Base-by-base conservation (phyloP, 2,797 vertebrate species). In the Moxostoma hubbsi region DNA sequence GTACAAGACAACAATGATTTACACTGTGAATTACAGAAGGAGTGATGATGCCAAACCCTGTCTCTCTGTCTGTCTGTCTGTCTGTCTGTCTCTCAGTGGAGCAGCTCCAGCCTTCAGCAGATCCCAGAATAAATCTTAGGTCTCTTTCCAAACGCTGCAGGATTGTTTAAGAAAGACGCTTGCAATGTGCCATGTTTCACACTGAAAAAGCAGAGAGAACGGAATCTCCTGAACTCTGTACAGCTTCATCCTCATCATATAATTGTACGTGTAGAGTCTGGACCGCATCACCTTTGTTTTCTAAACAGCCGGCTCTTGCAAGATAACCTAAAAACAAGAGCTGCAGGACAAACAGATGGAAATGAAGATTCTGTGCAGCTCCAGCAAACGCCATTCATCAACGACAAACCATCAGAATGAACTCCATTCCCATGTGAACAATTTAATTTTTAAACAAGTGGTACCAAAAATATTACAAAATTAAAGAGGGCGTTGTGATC, bases 271-370 rank as follows among this genome's bases (percentile, higher is more conserved):
- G 36, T 4, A 36, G 36, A 3, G 36, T 36, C 36, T 36, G 36
- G 36, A 36, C 36, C 36, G 36, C 2, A 36, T 36, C 36, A 36
- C 87, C 90, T 90, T 90, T 82, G 85, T 84, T 87, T 86, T 82
- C 78, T 51, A 81, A 86, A 87, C 86, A 84, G 87, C 89, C 90
- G 87, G 85, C 88, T 88, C 90, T 90, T 86, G 87, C 86, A 91
- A 89, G 16, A 4, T 85, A 87, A 83, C 86, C 86, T 87, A 85
- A 86, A 89, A 88, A 83, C 67, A 77, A 81, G 73, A 24, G 49
- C 47, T 77, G 24, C 54, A 50, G 77, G 79, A 75, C 82, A 82
- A 81, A 84, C 89, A 80, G 78, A 85, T 85, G 86, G 75, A 83
- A 88, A 88, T 84, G 79, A 86, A 88, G 67, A 89, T 89, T 87